phyloP scores from a whole-genome alignment of 2,113 vertebrate species.

The Panthera tigris region DNA sequence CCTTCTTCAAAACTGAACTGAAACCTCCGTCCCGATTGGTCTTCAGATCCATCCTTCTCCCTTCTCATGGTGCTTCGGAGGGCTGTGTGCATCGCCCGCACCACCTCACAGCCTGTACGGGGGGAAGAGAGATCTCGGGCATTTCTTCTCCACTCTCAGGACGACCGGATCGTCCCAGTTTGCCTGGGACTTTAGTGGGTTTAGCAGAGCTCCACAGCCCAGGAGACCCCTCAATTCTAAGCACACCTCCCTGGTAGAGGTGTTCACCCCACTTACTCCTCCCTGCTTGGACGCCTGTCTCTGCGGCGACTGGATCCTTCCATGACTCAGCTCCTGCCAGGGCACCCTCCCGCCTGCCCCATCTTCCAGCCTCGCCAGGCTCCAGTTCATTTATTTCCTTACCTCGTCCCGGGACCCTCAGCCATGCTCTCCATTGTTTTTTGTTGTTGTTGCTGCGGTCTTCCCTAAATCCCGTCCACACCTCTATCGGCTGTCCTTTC shows the following conservation, averaged over 20 bases:
- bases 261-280: background rate
- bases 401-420: background rate
- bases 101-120: accelerated
- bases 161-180: background rate
- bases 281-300: background rate
- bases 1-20: background rate
- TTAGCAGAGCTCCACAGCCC: background rate
- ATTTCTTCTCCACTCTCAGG: background rate
- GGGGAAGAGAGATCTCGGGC: background rate
- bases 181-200: background rate
- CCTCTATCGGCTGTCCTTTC: background rate
- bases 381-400: background rate
- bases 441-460: no score
- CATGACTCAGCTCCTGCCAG: no score
- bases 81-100: background rate
- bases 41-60: background rate
- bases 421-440: background rate
- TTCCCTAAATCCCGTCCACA: background rate
- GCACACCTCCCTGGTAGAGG: background rate
- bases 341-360: background rate
- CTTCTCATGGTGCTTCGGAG: background rate
- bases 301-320: background rate
- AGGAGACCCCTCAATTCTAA: background rate
- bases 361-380: background rate
- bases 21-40: background rate